Conservation (phyloP, 2,888 invertebrate genomes). For the Nomada lathburiana region DNA sequence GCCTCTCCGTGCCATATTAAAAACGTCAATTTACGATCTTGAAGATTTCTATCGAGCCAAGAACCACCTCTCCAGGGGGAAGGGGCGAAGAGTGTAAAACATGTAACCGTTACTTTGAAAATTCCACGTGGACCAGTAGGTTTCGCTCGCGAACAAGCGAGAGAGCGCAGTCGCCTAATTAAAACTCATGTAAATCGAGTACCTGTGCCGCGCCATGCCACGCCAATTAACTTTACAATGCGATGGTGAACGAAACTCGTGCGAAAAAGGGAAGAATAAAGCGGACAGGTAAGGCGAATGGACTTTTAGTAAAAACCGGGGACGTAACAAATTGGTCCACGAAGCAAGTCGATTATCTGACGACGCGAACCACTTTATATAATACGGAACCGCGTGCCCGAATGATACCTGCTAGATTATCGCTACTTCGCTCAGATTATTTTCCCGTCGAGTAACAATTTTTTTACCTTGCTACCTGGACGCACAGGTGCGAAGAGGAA, state of each 20-base stretch:
- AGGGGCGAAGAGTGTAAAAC: conserved; percentile 20
- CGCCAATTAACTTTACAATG: conserved; percentile 57
- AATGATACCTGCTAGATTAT: background rate
- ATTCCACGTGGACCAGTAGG: conserved; percentile 18
- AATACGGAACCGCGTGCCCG: background rate
- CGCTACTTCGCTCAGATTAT: background rate
- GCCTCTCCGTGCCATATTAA: conserved; percentile 1
- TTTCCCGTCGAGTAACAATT: background rate
- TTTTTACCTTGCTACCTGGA: background rate
- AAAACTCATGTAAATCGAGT: conserved; percentile 54
- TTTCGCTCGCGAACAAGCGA: conserved; percentile 2
- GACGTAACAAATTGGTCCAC: conserved; percentile 41
- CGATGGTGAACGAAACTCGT: background rate
- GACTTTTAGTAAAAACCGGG: conserved; percentile 23
- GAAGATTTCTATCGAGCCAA: conserved; percentile 18
- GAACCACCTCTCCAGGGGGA: background rate
- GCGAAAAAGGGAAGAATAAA: conserved; percentile 6
- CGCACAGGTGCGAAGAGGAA: no score
- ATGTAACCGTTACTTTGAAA: conserved; percentile 36
- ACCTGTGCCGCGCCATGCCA: conserved; percentile 32
- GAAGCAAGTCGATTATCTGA: conserved; percentile 7
- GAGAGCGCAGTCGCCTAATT: conserved; percentile 41
- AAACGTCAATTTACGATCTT: conserved; percentile 30
- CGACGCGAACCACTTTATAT: conserved; percentile 31
- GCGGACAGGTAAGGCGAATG: background rate